A percentile compares a stretch with the other conserved stretches of the same genome.
Conservation (phyloP, 2,888 invertebrate genomes). For the Parnassius apollo region DNA sequence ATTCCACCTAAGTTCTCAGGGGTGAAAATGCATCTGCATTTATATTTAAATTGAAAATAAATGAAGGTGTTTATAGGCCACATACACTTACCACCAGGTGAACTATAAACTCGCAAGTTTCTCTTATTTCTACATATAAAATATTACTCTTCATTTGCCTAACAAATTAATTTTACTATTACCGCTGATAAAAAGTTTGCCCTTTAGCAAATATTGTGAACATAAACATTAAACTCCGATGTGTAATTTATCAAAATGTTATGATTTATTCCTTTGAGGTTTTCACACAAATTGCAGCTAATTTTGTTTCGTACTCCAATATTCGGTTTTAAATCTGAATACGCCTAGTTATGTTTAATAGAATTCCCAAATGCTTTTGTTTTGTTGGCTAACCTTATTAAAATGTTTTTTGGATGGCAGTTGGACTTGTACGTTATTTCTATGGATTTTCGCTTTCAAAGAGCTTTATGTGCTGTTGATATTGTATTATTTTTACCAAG, state of each 20-base stretch:
- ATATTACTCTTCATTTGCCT: too few relatives aligned
- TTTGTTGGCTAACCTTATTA: constrained; percentile 10
- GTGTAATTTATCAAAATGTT: constrained; percentile 27
- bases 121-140: too few relatives aligned
- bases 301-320: constrained; percentile 31
- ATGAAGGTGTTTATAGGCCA: too few relatives aligned
- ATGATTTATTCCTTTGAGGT: constrained; percentile 28
- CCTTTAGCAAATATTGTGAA: constrained; percentile 14
- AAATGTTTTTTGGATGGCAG: neutral
- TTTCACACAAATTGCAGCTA: constrained; percentile 30
- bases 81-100: too few relatives aligned
- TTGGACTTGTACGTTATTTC: too few relatives aligned
- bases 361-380: constrained; percentile 34
- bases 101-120: too few relatives aligned
- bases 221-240: constrained; percentile 14
- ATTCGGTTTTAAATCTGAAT: constrained; percentile 34
- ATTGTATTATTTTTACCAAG: too few relatives aligned
- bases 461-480: neutral
- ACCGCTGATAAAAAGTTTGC: neutral
- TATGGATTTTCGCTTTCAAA: neutral
- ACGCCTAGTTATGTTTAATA: constrained; percentile 35
- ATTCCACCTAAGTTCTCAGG: too few relatives aligned
- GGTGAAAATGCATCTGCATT: too few relatives aligned
- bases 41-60: too few relatives aligned
- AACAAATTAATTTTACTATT: too few relatives aligned